Conservation (phyloP, 2,113 vertebrate species). For the Willisornis vidua region DNA sequence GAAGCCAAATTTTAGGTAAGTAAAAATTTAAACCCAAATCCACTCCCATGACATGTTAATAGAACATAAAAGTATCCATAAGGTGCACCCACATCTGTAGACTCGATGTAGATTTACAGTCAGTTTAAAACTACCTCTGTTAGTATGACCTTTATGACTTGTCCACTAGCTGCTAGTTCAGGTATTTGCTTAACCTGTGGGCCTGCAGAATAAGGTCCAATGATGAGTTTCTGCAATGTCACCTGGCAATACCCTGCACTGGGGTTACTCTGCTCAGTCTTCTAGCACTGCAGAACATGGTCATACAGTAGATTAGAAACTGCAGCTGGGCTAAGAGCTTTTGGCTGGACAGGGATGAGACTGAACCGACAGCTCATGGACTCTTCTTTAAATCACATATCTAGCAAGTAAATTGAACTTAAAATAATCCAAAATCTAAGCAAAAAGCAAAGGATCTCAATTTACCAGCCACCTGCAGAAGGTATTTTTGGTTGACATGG, state of each 20-base stretch:
- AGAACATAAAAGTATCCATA: not conserved
- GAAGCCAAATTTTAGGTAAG: not conserved
- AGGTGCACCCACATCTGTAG: not conserved
- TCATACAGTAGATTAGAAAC: not conserved
- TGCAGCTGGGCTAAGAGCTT: not conserved
- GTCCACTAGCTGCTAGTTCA: not conserved
- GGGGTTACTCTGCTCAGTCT: not conserved
- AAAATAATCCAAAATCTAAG: not conserved
- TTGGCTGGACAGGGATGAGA: not conserved
- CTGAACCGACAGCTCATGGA: not conserved
- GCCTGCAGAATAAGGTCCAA: not conserved
- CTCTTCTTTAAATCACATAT: not conserved
- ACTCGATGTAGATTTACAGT: not conserved
- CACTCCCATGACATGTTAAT: not conserved
- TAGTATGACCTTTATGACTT: not conserved
- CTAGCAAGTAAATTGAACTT: not conserved
- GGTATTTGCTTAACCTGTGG: not conserved
- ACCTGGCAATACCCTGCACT: not conserved
- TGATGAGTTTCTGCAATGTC: not conserved
- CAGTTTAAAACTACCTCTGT: not conserved
- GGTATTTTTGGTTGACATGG: not conserved
- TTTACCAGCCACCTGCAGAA: not conserved
- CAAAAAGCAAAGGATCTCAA: not conserved
- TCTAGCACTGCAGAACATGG: not conserved
- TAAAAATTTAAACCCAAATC: not conserved